Evolutionary conservation across 1,140 invertebrate genomes (phyloP).

Genomic region (Homalodisca vitripennis): DNA sequence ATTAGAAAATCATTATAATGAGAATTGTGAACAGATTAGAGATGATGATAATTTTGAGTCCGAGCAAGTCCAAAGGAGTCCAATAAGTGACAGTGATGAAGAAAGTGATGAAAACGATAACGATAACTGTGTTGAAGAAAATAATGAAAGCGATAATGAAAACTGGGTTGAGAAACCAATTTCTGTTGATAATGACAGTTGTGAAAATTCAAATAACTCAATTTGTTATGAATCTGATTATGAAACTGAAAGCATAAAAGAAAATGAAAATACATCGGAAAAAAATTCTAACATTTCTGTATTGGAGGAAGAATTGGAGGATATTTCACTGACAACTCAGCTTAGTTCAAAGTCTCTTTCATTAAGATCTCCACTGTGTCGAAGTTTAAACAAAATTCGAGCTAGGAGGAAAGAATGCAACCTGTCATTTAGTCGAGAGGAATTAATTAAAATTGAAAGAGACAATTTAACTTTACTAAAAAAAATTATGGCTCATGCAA

Average conservation of each 20-base stretch:
- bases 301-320: neutral
- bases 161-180: too few relatives aligned
- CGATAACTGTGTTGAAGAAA: too few relatives aligned
- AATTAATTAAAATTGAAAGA: conserved; percentile 7
- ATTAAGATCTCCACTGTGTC: neutral
- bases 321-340: neutral
- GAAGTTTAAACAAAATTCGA: neutral
- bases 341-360: neutral
- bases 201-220: too few relatives aligned
- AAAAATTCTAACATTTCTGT: neutral
- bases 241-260: neutral
- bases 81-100: too few relatives aligned
- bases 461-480: conserved; percentile 4
- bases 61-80: too few relatives aligned
- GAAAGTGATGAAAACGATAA: too few relatives aligned
- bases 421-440: neutral
- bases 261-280: neutral
- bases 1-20: too few relatives aligned
- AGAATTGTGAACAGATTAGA: too few relatives aligned
- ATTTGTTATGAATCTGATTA: neutral
- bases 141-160: too few relatives aligned
- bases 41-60: too few relatives aligned
- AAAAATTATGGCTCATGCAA: conserved; percentile 2
- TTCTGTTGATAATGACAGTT: too few relatives aligned
- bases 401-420: neutral